Evolutionary conservation across 2,113 vertebrate genomes (phyloP), one percentile per base, ranked within the genome.

Genomic region (Paratilapia polleni): DNA sequence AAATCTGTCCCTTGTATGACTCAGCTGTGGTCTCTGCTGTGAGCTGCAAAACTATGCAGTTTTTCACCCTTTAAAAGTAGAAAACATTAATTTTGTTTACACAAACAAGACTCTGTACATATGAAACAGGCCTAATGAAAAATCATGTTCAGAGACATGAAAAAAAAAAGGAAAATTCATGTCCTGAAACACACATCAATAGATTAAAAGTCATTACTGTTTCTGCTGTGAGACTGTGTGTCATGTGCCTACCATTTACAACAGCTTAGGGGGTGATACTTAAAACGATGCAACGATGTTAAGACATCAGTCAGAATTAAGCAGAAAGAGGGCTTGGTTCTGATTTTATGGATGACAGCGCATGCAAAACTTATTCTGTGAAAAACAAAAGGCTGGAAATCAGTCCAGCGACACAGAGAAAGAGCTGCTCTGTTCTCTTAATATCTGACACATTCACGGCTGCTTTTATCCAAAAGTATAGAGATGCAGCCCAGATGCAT

Each of bases 401-500:
- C 6, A 2, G 26, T 73, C 47, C 36, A 77, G 5, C 20, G 36
- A 77, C 22, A 3, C 36, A 28, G 26, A n/a, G 26, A 68, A 68
- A 38, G 24, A 58, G 0, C 4, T 2, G 9, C 58, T 34, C 41
- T n/a, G 54, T 8, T 20, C 34, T 43, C 26, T n/a, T 78, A 78
- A 70, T 74, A 34, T 61, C 22, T 60, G 59, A 43, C 57, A 77
- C 11, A 22, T 77, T 60, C 7, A 15, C 26, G 38, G 34, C 26
- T 6, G 75, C 75, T 60, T 59, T 38, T 11, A 58, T 63, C 43
- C 7, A 59, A 61, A 52, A 4, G n/a, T 64, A 26, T 20, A 61
- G 10, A 28, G 60, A 62, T 31, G 60, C 15, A 31, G 24, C 75
- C 58, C 78, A 80, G 59, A 47, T 90, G 84, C 84, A 87, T 76